phyloP scores from a whole-genome alignment of 2,888 invertebrate genomes.

The Trypoxylon attenuatum region DNA sequence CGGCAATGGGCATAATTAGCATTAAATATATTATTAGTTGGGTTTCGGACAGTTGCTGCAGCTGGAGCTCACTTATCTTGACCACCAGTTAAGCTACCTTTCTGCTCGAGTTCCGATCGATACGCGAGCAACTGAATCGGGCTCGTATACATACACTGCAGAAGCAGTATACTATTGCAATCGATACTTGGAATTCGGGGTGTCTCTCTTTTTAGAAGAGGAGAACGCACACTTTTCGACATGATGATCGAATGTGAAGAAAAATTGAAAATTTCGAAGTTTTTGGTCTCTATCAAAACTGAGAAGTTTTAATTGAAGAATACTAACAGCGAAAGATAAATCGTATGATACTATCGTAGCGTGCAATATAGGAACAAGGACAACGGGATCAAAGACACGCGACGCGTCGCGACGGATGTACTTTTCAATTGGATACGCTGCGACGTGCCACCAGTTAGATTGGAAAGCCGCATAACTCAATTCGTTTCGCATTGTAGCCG shows the following conservation, averaged over 20 bases:
- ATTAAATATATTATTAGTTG: slow-evolving; percentile 40
- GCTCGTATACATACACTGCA: no score
- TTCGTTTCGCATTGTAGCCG: slow-evolving; percentile 34
- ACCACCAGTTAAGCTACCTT: no score
- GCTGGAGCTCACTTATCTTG: slow-evolving; percentile 16
- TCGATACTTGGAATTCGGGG: no score
- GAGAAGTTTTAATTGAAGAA: no score
- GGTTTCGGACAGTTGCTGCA: slow-evolving; percentile 24
- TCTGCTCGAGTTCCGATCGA: background rate
- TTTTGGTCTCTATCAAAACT: no score
- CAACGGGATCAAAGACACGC: slow-evolving; percentile 4
- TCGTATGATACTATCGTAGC: slow-evolving; percentile 1
- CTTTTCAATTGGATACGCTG: slow-evolving; percentile 15
- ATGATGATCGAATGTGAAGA: no score
- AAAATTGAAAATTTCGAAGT: no score
- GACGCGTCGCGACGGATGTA: slow-evolving; percentile 24
- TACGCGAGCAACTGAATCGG: background rate
- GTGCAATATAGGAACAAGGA: slow-evolving; percentile 8
- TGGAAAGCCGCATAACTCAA: slow-evolving; percentile 36
- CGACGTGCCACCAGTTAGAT: slow-evolving; percentile 22
- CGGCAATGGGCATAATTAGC: slow-evolving; percentile 38
- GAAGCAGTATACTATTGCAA: no score
- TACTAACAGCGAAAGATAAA: no score
- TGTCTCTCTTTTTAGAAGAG: no score
- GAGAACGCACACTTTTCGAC: no score